Percentiles rank a stretch among this genome's conserved stretches.
phyloP scores from a whole-genome alignment of 2,113 vertebrate genomes.

The Nibea albiflora region DNA sequence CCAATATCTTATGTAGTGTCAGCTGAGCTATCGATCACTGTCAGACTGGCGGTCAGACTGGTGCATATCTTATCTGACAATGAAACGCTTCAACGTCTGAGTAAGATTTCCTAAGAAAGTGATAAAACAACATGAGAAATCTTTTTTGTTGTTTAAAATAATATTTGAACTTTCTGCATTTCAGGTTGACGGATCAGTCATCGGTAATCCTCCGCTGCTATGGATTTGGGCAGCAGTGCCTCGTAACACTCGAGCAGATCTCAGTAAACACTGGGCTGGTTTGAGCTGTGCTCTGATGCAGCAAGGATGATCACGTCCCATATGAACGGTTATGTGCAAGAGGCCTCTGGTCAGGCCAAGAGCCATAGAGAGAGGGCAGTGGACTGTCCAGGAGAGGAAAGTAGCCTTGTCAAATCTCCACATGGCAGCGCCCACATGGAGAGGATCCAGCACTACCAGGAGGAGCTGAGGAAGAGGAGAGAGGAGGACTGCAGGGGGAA shows the following conservation, averaged over 20 bases:
- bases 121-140: too few species aligned
- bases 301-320: slow-evolving; percentile 91
- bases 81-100: background rate
- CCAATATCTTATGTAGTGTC: background rate
- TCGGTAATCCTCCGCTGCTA: slow-evolving; percentile 18
- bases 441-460: slow-evolving; percentile 91
- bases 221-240: slow-evolving; percentile 55
- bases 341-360: slow-evolving; percentile 85
- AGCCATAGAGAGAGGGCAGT: slow-evolving; percentile 91
- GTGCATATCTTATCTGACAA: background rate
- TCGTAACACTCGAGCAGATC: slow-evolving; percentile 23
- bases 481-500: slow-evolving; percentile 88
- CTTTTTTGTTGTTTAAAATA: background rate
- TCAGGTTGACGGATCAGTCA: slow-evolving; percentile 53
- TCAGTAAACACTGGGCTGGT: slow-evolving; percentile 49
- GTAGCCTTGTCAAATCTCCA: slow-evolving; percentile 75
- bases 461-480: slow-evolving; percentile 90
- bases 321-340: slow-evolving; percentile 92
- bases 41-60: background rate
- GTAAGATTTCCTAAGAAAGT: background rate
- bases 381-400: slow-evolving; percentile 91
- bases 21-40: background rate
- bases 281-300: slow-evolving; percentile 35
- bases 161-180: slow-evolving; percentile 35
- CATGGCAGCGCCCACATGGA: slow-evolving; percentile 89